A percentile compares a stretch with the other conserved stretches of the same genome.
These are phyloP conservation scores for Eristalinus aeneus DNA, from an alignment of 2,888 invertebrate species.

Conservation along the genomic window DNA sequence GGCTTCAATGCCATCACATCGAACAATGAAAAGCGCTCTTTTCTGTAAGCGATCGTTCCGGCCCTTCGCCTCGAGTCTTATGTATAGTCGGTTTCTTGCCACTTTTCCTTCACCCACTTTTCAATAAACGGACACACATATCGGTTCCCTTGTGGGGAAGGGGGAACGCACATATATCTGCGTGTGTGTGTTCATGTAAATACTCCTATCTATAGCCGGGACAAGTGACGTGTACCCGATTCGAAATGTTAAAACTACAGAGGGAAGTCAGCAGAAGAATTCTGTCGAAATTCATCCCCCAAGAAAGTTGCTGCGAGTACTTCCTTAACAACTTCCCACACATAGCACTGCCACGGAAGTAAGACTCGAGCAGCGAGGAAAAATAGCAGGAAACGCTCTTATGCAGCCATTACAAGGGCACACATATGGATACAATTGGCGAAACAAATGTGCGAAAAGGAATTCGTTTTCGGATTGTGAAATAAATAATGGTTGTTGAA, in stretches of 20 bases:
- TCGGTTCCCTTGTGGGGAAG: conserved; percentile 39
- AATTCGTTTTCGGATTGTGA: conserved; percentile 48
- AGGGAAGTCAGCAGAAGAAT: conserved; percentile 3
- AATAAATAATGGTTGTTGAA: conserved; percentile 54
- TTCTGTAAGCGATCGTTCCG: conserved; percentile 1
- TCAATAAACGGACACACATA: conserved; percentile 64
- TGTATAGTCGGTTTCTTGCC: conserved; percentile 7
- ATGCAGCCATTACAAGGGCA: conserved; percentile 22
- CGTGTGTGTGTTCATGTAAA: conserved; percentile 31
- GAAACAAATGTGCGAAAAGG: conserved; percentile 44
- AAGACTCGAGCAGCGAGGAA: background rate
- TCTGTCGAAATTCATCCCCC: conserved; percentile 50
- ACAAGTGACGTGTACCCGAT: conserved; percentile 55
- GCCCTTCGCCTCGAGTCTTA: background rate
- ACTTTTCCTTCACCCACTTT: conserved; percentile 36
- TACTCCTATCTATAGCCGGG: conserved; percentile 53
- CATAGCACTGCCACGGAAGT: conserved; percentile 18
- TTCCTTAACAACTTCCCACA: conserved; percentile 25
- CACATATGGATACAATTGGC: conserved; percentile 13
- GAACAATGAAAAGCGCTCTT: conserved; percentile 27
- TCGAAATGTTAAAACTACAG: conserved; percentile 33
- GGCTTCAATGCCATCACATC: background rate
- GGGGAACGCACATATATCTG: conserved; percentile 6
- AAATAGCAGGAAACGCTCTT: background rate
- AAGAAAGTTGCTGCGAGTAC: conserved; percentile 11